A percentile compares a stretch with the other conserved stretches of the same genome.
These are phyloP conservation scores for Xylocampa areola DNA, from an alignment of 2,888 invertebrate genomes.

Conservation along the genomic window DNA sequence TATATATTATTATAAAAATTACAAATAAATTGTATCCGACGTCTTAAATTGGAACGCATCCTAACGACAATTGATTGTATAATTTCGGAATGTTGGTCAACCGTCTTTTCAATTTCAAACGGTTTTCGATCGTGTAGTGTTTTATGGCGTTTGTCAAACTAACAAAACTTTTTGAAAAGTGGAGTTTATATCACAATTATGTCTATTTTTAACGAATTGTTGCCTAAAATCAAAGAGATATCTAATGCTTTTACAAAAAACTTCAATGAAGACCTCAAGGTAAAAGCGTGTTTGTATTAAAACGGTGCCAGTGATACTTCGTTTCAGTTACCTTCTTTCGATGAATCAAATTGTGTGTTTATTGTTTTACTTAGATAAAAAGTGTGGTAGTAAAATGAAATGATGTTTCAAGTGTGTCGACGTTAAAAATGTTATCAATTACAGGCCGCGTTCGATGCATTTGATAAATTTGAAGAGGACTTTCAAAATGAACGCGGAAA, in stretches of 20 bases:
- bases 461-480: constrained; percentile 81
- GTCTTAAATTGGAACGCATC: constrained; percentile 8
- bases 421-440: constrained; percentile 61
- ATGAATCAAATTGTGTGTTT: constrained; percentile 27
- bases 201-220: constrained; percentile 83
- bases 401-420: constrained; percentile 28
- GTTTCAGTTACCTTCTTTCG: constrained; percentile 21
- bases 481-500: constrained; percentile 69
- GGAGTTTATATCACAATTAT: constrained; percentile 74
- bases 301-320: constrained; percentile 31
- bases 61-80: constrained; percentile 14
- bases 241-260: constrained; percentile 69
- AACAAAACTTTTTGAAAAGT: constrained; percentile 71
- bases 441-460: constrained; percentile 73
- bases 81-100: constrained; percentile 39
- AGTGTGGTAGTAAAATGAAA: constrained; percentile 10
- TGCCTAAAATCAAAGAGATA: constrained; percentile 79
- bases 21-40: too few relatives aligned
- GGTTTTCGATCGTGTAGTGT: constrained; percentile 82
- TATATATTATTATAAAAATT: too few relatives aligned
- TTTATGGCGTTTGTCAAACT: constrained; percentile 79
- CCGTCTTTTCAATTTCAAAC: constrained; percentile 82
- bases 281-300: constrained; percentile 59
- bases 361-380: constrained; percentile 1
- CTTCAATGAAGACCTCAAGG: constrained; percentile 79